These are phyloP conservation scores for Corticium candelabrum DNA, from an alignment of 37 sponge, comb jelly and placozoan genomes.

Conservation along the genomic window DNA sequence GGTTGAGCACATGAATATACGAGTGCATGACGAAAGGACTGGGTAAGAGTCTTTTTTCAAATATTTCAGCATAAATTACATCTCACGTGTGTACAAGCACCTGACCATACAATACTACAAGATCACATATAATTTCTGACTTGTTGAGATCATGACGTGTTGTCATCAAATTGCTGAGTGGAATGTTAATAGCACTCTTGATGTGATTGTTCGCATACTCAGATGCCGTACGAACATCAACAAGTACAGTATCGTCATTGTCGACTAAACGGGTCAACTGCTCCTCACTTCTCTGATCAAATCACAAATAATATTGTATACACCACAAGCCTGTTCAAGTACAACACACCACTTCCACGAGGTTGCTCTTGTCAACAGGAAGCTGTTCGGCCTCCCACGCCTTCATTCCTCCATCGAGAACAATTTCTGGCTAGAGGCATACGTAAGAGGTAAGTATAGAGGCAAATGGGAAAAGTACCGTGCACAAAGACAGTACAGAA, in stretches of 20 bases:
- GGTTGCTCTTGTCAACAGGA: not conserved
- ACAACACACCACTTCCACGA: not conserved
- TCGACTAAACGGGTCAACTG: not conserved
- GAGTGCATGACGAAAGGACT: not conserved
- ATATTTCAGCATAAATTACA: not conserved
- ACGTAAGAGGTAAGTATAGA: no score
- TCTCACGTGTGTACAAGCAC: no score
- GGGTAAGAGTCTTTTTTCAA: not conserved
- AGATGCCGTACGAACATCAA: not conserved
- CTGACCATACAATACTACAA: no score
- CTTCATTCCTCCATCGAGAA: not conserved
- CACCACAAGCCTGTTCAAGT: not conserved
- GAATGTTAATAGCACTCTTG: not conserved
- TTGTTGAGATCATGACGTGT: no score
- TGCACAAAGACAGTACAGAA: no score
- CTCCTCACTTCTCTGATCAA: not conserved
- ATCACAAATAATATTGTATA: not conserved
- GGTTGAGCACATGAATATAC: not conserved
- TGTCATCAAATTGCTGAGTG: not conserved
- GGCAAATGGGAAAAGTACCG: no score
- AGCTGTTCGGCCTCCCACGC: not conserved
- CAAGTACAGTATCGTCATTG: not conserved
- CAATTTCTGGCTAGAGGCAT: no score
- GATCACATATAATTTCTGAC: no score
- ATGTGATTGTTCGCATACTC: not conserved